Base-by-base conservation (phyloP, 2,888 invertebrate species). In the Homarus gammarus region DNA sequence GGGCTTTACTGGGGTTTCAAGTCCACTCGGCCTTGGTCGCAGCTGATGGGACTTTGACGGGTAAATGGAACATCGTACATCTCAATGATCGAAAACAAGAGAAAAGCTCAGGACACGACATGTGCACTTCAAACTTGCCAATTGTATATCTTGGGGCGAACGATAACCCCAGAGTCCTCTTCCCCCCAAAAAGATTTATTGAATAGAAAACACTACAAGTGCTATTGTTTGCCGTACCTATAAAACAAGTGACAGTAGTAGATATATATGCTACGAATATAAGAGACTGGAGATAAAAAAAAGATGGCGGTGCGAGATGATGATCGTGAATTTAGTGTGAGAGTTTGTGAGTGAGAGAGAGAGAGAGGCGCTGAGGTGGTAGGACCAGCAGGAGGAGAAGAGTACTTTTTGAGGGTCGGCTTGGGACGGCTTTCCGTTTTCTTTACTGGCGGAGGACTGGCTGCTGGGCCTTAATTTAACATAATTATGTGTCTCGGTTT, bases 101-200 rank as follows among this genome's bases (percentile, higher is more conserved):
- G 81, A 61, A 49, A 36, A 27, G 12, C 56, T 12, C 18, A 72
- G 61, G 56, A 33, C 84, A 73, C 84, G 72, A 84, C 49, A 84
- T 84, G 61, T 73, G 73, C 84, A 73, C 84, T 84, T 84, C 73
- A 84, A 84, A 84, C 72, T 84, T 44, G 84, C 84, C 84, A 84
- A 84, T 84, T 73, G 84, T 27, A 51, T 73, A 51, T 84, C 73
- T 84, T 31, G 51, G 56, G 84, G 84, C 84, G 84, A 73, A 51
- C 73, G 84, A 83, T 73, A 70, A 33, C 51, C 36, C 38, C 33
- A 44, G 36, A 56, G 40, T 36, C 38, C 84, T 51, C 33, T n/a
- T n/a, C n/a, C n/a, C n/a, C n/a, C n/a, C n/a, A n/a, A n/a, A n/a
- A 51, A 73, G 84, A 84, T 84, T 72, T 84, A 84, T 84, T 84